A percentile compares a stretch with the other conserved stretches of the same genome.
These are phyloP conservation scores for Amyelois transitella DNA, from an alignment of 1,140 invertebrate genomes.

Conservation along the genomic window DNA sequence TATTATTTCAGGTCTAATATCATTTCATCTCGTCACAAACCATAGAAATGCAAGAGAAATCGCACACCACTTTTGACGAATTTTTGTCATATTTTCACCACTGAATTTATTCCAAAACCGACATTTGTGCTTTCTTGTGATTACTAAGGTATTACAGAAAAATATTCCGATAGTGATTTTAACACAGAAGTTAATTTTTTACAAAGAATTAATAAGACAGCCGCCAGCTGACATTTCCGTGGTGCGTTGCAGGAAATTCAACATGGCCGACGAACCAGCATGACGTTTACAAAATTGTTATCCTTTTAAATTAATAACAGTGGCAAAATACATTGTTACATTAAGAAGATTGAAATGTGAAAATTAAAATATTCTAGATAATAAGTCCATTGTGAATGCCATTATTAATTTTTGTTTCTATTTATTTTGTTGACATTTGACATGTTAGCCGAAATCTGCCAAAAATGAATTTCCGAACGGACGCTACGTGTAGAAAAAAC, in stretches of 20 bases:
- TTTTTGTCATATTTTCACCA: conserved; percentile 69
- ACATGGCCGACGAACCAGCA: conserved; percentile 68
- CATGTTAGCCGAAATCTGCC: not conserved
- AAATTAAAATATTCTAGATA: too few relatives aligned
- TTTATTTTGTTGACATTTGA: conserved; percentile 2
- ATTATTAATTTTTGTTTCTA: not conserved
- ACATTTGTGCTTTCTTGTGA: conserved; percentile 27
- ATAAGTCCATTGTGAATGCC: too few relatives aligned
- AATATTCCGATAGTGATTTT: conserved; percentile 43
- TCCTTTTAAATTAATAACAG: too few relatives aligned
- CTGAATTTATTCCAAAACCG: conserved; percentile 25
- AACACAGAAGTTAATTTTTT: conserved; percentile 54
- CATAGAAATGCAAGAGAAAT: conserved; percentile 72
- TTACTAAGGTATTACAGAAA: conserved; percentile 44
- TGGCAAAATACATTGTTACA: conserved; percentile 17
- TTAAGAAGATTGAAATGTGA: not conserved
- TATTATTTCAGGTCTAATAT: conserved; percentile 42
- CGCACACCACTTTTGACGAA: conserved; percentile 61
- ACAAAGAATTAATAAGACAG: conserved; percentile 60
- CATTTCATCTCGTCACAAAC: conserved; percentile 70
- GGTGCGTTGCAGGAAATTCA: conserved; percentile 71
- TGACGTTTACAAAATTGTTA: conserved; percentile 45
- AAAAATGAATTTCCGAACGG: conserved; percentile 21
- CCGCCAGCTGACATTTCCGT: conserved; percentile 73
- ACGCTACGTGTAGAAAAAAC: conserved; percentile 40